Percentiles rank a stretch among this genome's conserved stretches.
These are phyloP conservation scores for Xylota sylvarum DNA, from an alignment of 2,888 invertebrate genomes.

Conservation along the genomic window DNA sequence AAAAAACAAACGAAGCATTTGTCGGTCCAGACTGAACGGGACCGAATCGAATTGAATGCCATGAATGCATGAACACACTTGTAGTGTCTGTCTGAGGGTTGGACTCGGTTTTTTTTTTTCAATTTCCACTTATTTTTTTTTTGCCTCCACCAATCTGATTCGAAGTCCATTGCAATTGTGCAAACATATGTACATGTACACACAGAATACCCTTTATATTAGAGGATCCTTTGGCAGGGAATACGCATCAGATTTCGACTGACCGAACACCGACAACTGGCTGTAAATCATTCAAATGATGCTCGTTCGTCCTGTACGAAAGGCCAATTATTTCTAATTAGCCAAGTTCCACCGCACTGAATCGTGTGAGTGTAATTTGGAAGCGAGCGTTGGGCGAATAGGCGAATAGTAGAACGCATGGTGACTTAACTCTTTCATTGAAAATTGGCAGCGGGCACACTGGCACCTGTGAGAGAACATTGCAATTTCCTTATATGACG, in stretches of 20 bases:
- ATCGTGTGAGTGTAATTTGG: constrained; percentile 50
- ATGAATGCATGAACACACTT: constrained; percentile 71
- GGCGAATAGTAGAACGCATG: too few relatives aligned
- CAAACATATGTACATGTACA: neutral
- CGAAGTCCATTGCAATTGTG: constrained; percentile 18
- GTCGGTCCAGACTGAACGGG: constrained; percentile 47
- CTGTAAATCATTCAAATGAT: constrained; percentile 74
- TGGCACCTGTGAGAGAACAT: neutral
- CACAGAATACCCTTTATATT: constrained; percentile 14
- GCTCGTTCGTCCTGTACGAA: constrained; percentile 40
- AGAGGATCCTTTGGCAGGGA: constrained; percentile 44
- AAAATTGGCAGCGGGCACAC: neutral
- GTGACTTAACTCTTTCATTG: constrained; percentile 7
- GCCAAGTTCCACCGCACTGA: constrained; percentile 59
- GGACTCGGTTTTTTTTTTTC: constrained; percentile 10
- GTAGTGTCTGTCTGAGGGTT: constrained; percentile 56
- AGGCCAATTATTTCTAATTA: constrained; percentile 75
- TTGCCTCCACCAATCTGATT: constrained; percentile 12
- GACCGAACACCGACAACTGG: constrained; percentile 66
- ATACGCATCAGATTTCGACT: constrained; percentile 62
- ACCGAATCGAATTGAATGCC: constrained; percentile 61
- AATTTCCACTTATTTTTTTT: neutral
- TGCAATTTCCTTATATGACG: neutral
- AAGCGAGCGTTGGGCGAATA: neutral
- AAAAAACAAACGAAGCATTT: constrained; percentile 23